phyloP scores from a whole-genome alignment of 2,888 invertebrate genomes.

The Sepioteuthis lessoniana region DNA sequence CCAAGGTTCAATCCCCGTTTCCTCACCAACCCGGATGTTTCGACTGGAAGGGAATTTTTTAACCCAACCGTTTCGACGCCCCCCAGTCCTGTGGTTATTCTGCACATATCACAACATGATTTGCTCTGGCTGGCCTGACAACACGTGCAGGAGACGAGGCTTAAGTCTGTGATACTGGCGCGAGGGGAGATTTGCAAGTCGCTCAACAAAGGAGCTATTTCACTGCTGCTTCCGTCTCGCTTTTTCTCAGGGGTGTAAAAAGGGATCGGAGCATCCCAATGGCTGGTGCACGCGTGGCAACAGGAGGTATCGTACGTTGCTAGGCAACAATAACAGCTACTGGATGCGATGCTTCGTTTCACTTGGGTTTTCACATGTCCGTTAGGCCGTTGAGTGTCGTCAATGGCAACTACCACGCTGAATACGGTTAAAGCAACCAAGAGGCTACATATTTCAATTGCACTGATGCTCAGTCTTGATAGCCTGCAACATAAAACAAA shows the following conservation, averaged over 20 bases:
- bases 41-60: not conserved
- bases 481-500: not conserved
- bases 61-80: not conserved
- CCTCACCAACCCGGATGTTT: not conserved
- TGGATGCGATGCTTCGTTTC: not conserved
- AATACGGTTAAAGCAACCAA: not conserved
- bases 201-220: not conserved
- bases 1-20: not conserved
- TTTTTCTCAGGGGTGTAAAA: not conserved
- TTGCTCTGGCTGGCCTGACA: not conserved
- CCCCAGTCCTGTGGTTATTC: not conserved
- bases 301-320: not conserved
- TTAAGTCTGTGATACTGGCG: not conserved
- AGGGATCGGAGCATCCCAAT: not conserved
- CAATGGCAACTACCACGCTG: not conserved
- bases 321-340: not conserved
- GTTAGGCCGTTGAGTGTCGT: not conserved
- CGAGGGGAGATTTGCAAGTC: not conserved
- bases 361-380: not conserved
- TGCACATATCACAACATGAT: not conserved
- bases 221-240: not conserved
- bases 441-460: not conserved
- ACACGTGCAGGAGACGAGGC: not conserved
- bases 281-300: not conserved
- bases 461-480: not conserved